These are phyloP conservation scores for Stichodactyla mertensii DNA, from an alignment of 64 coral and sea anemone genomes.

Conservation along the genomic window DNA sequence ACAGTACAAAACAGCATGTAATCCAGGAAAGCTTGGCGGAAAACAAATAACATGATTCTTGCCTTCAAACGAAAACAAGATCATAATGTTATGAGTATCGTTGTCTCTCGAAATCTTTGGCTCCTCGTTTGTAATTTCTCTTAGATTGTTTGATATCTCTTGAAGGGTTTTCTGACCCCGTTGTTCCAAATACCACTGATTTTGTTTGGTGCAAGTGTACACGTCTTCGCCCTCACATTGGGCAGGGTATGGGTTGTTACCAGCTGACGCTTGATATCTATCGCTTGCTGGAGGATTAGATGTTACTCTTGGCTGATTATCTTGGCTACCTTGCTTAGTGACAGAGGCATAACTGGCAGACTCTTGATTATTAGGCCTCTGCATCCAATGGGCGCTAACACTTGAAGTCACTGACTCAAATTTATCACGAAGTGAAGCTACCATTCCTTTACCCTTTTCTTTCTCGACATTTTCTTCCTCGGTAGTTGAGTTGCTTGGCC, in stretches of 20 bases:
- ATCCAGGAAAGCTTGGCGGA: not conserved
- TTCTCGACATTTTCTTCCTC: not conserved
- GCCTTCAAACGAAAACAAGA: not conserved
- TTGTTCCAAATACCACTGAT: not conserved
- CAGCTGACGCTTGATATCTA: not conserved
- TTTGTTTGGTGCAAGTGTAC: not conserved
- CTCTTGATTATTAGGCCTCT: not conserved
- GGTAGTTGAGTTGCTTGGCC: not conserved
- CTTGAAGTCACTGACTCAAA: not conserved
- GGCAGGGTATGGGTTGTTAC: not conserved
- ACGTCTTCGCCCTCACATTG: not conserved
- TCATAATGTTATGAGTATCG: not conserved
- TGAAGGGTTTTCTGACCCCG: not conserved
- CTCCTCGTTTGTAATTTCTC: not conserved
- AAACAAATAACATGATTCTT: not conserved
- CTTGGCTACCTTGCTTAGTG: not conserved
- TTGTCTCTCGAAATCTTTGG: slow-evolving; percentile 1
- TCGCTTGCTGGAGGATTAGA: not conserved
- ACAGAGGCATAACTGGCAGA: not conserved
- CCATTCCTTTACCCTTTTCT: not conserved
- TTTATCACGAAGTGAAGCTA: not conserved
- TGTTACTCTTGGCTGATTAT: not conserved
- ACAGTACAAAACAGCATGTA: not conserved
- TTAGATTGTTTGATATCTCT: not conserved
- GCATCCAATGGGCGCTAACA: not conserved